Base-by-base conservation (phyloP, 2,113 vertebrate species). In the Calyptomena viridis region DNA sequence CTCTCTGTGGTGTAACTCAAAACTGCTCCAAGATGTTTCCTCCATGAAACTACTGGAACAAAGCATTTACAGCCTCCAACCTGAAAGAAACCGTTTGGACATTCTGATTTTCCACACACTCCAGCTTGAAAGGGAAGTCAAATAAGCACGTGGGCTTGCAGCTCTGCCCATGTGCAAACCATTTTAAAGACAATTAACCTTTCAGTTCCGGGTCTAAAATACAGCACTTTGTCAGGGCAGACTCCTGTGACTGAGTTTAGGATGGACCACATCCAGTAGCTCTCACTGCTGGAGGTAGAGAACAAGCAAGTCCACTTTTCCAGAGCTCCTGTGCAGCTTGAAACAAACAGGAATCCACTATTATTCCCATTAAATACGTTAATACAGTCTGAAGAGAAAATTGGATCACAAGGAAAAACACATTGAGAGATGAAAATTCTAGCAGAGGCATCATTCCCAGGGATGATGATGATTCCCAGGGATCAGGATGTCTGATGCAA, bases 341-440 rank as follows among this genome's bases (percentile, higher is more conserved):
- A 85, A 93, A 89, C 62, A 81, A 88, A 52, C 31, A 72, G 73
- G 64, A 84, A 73, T 31, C 25, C n/a, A 5, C 27, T 56, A 9
- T 73, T 77, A 86, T 64, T 85, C 84, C 15, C 73, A 66, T 90
- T 87, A 94, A 96, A 87, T 67, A 83, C 79, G 73, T 39, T 93
- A 77, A 91, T 60, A 22, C 8, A 59, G 90, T 73, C 62, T 28
- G 42, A 89, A 84, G 19, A 80, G 73, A 91, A 83, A 95, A 95
- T 92, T 40, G 58, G 75, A 94, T 92, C 84, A 31, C 62, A 53
- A 53, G 33, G 89, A 93, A 95, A 96, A 97, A 84, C 39, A 73
- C 82, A 89, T 92, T 92, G 88, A 16, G 30, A 47, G 64, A 68
- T 64, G 85, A 92, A 90, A 90, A 62, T 93, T 88, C 93, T 76